Base-by-base conservation (phyloP, 1,140 invertebrate genomes). In the Dreissena polymorpha region DNA sequence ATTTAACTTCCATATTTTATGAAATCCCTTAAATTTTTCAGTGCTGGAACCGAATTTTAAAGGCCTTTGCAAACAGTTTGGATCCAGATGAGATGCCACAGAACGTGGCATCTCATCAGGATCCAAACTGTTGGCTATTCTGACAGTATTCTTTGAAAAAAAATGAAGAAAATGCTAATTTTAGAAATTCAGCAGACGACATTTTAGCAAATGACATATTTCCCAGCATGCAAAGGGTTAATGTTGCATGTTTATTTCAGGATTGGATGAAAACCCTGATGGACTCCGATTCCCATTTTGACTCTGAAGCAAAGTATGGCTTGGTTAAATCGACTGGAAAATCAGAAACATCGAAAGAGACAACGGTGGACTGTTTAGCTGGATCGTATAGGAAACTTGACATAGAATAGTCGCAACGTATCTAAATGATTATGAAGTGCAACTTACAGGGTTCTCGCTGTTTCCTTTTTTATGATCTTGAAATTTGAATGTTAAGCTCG, bases 351-450 rank as follows among this genome's bases (percentile, higher is more conserved):
- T 18, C 69, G 25, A 80, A 80, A 21, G 78, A 80, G 64, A 69
- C 60, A 23, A n/a, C 78, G n/a, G 55, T 80, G 13, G 78, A 72
- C 69, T 80, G 78, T 53, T n/a, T 80, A 10, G 68, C 78, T 53
- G 78, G 78, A 5, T 60, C 78, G 1, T 80, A 80, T 39, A 72
- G 51, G 57, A 80, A 80, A 25, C 18, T 63, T 10, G 78, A 80
- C 1, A 50, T 64, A 23, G n/a, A n/a, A n/a, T 80, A 63, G 10
- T 23, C 57, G 39, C 8, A 39, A 39, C 39, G 39, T 39, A 39
- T 39, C 39, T 2, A 39, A 39, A 39, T 39, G 39, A 39, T 39
- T 39, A 5, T 39, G 39, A 8, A 39, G 39, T 39, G 8, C 39
- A 39, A 2, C 2, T 39, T 39, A 39, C 39, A 39, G 39, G 39